phyloP scores from a whole-genome alignment of 2,797 vertebrate species.

The Columba guinea region DNA sequence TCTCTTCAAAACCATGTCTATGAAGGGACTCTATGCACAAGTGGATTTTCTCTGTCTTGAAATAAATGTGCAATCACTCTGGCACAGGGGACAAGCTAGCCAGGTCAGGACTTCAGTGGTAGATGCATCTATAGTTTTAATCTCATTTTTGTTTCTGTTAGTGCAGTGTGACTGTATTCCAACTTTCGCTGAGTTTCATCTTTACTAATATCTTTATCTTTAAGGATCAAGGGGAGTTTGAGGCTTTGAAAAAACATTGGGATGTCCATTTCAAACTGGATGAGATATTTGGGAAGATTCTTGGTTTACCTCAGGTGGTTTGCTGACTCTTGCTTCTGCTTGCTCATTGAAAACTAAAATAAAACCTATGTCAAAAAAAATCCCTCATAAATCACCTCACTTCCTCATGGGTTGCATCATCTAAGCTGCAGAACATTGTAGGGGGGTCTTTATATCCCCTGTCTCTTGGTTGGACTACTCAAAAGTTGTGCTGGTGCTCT shows the following conservation, averaged over 20 bases:
- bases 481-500: background rate
- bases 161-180: background rate
- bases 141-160: background rate
- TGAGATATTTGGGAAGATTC: background rate
- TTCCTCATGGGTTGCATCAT: background rate
- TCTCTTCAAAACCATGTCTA: background rate
- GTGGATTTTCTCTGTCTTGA: background rate
- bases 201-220: background rate
- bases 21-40: background rate
- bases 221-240: background rate
- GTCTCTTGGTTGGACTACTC: background rate
- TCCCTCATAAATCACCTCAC: accelerated
- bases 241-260: background rate
- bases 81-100: background rate
- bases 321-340: background rate
- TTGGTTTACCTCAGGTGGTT: background rate
- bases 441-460: background rate
- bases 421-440: background rate
- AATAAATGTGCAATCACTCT: background rate
- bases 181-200: background rate
- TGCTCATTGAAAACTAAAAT: background rate
- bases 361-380: background rate
- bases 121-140: background rate
- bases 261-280: background rate
- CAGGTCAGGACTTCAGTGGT: background rate